Evolutionary conservation across 2,113 vertebrate species (phyloP).

Genomic region (Atlantisia rogersi): DNA sequence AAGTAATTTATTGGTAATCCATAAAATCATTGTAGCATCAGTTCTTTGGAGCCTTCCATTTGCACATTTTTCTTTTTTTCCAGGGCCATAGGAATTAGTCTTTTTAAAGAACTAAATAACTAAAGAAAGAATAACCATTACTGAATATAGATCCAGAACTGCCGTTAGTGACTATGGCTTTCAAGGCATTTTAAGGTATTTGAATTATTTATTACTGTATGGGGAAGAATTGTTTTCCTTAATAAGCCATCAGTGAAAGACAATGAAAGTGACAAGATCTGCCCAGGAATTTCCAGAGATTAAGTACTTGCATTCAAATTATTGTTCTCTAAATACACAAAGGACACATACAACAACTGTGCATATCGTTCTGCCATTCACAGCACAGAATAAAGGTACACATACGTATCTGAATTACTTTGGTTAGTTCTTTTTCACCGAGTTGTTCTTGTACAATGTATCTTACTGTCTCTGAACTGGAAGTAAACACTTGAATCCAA

Average conservation of each 20-base stretch:
- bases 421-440: background rate
- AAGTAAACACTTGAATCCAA: background rate
- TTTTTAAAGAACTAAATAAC: background rate
- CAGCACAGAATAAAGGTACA: background rate
- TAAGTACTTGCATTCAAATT: background rate
- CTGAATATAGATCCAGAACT: background rate
- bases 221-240: background rate
- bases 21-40: background rate
- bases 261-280: background rate
- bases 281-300: background rate
- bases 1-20: background rate
- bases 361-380: background rate
- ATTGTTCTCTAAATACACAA: background rate
- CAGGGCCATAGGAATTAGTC: rapidly evolving
- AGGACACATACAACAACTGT: background rate
- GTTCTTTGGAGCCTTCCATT: background rate
- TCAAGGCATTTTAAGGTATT: background rate
- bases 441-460: background rate
- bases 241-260: background rate
- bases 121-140: background rate
- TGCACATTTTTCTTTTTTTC: background rate
- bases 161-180: background rate
- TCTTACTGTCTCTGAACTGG: background rate
- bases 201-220: background rate
- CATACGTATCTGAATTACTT: background rate